These are phyloP conservation scores for Alethe diademata DNA, from an alignment of 2,113 vertebrate genomes.

Conservation along the genomic window DNA sequence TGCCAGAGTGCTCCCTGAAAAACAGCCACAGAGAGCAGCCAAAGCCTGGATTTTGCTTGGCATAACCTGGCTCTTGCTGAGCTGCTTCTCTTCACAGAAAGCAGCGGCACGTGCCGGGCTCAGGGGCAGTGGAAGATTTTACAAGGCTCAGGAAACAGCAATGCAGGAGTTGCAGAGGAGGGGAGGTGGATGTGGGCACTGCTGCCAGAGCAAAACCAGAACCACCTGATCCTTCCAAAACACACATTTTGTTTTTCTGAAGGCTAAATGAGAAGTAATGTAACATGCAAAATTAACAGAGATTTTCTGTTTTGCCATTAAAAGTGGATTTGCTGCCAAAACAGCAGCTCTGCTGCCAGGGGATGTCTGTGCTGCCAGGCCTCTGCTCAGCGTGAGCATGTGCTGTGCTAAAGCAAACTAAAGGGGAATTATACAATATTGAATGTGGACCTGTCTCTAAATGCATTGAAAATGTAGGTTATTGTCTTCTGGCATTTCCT, in stretches of 20 bases:
- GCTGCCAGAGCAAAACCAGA: not conserved
- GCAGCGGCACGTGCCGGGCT: accelerated
- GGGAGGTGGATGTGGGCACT: not conserved
- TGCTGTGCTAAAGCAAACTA: slow-evolving; percentile 47
- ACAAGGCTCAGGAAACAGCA: not conserved
- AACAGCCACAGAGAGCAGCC: not conserved
- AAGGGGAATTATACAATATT: slow-evolving; percentile 52
- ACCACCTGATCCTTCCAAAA: not conserved
- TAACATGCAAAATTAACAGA: not conserved
- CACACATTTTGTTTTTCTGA: not conserved
- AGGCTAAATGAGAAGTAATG: not conserved
- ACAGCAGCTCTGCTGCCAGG: not conserved
- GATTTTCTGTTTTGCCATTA: not conserved
- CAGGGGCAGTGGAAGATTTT: not conserved
- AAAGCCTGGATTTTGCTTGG: not conserved
- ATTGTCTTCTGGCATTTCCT: slow-evolving; percentile 75
- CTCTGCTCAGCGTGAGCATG: not conserved
- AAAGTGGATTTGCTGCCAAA: not conserved
- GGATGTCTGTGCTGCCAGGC: not conserved
- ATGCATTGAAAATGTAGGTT: slow-evolving; percentile 61
- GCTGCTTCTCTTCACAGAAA: not conserved
- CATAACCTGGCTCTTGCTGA: not conserved
- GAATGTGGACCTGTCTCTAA: slow-evolving; percentile 60
- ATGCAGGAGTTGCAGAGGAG: not conserved
- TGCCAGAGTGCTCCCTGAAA: not conserved